These are phyloP conservation scores for Chondrosia reniformis DNA, from an alignment of 37 sponge, comb jelly and placozoan genomes.

Conservation along the genomic window DNA sequence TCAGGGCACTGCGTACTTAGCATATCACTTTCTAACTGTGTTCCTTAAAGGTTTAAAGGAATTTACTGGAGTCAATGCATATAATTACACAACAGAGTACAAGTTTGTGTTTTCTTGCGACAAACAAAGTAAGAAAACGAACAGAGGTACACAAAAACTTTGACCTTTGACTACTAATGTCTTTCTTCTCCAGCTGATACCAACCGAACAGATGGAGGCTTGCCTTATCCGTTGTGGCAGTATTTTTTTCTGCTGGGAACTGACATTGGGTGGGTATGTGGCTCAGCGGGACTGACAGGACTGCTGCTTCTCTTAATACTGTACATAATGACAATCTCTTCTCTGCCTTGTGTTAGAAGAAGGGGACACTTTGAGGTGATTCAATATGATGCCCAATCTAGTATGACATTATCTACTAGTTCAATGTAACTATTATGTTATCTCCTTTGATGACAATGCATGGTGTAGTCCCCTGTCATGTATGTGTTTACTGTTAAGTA, in stretches of 20 bases:
- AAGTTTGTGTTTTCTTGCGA: background rate
- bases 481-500: too few species aligned
- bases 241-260: conserved; percentile 47
- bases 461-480: too few species aligned
- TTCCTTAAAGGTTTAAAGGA: too few species aligned
- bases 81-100: too few species aligned
- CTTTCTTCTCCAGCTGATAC: conserved; percentile 15
- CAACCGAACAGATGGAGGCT: conserved; percentile 22
- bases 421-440: background rate
- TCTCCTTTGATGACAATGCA: too few species aligned
- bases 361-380: conserved; percentile 74
- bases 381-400: background rate
- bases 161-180: too few species aligned
- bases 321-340: conserved; percentile 54
- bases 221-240: conserved; percentile 34
- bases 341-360: conserved; percentile 68
- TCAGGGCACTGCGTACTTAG: too few species aligned
- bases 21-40: too few species aligned
- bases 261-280: conserved; percentile 64
- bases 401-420: background rate
- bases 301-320: conserved; percentile 49
- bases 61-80: too few species aligned
- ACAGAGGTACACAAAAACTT: background rate
- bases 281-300: conserved; percentile 67
- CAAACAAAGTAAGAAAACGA: background rate